Conservation (phyloP, 2,797 vertebrate genomes). For the Clarias fuscus region DNA sequence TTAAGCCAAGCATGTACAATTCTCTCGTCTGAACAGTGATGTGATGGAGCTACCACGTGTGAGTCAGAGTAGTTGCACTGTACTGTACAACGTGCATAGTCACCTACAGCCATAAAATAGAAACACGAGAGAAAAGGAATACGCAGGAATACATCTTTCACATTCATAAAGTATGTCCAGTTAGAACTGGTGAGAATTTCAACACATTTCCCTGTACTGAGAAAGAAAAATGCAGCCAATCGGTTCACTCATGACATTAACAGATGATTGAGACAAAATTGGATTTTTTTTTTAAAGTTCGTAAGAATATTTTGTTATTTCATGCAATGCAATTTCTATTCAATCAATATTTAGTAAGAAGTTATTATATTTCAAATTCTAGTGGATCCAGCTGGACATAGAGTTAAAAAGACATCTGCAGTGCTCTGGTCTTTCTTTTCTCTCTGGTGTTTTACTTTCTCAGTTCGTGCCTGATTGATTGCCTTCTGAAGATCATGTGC, state of each 20-base stretch:
- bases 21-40: constrained; percentile 12
- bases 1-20: constrained; percentile 38
- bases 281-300: no score
- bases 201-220: not conserved
- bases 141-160: not conserved
- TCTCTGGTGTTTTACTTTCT: no score
- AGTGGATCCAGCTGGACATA: no score
- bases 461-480: no score
- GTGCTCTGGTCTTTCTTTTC: no score
- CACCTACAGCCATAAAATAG: not conserved
- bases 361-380: no score
- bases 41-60: not conserved
- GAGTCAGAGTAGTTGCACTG: not conserved
- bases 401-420: no score
- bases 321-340: no score
- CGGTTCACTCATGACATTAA: not conserved
- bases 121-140: not conserved
- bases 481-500: no score
- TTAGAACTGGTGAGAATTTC: not conserved
- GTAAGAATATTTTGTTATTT: no score
- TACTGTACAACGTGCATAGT: not conserved
- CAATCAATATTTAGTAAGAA: no score
- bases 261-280: not conserved
- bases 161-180: not conserved
- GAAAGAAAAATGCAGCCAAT: not conserved